Evolutionary conservation across 2,888 invertebrate genomes (phyloP).

Genomic region (Eristalis pertinax): DNA sequence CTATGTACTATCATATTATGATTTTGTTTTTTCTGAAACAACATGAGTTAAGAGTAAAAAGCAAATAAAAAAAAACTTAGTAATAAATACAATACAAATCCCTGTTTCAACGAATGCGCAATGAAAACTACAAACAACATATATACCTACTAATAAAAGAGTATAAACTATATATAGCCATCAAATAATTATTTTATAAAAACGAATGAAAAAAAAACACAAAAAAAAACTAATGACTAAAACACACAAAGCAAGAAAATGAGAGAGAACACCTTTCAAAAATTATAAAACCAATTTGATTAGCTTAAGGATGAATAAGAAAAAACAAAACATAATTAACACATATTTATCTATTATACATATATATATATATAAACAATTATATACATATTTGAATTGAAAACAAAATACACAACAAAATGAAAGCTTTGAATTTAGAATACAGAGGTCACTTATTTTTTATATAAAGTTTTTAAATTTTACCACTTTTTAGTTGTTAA

Average conservation of each 20-base stretch:
- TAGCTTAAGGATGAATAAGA: constrained; percentile 37
- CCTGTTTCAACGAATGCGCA: constrained; percentile 73
- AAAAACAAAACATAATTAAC: constrained; percentile 35
- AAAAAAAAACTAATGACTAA: constrained; percentile 34
- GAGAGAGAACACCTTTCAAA: constrained; percentile 42
- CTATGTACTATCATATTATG: constrained; percentile 62
- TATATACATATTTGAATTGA: constrained; percentile 62
- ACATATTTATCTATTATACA: constrained; percentile 54
- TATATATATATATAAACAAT: constrained; percentile 45
- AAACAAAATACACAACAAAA: constrained; percentile 49
- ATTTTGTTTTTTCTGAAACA: constrained; percentile 29
- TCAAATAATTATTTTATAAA: constrained; percentile 61
- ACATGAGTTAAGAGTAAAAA: constrained; percentile 6
- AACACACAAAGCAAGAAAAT: constrained; percentile 56
- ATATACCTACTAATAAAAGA: constrained; percentile 68
- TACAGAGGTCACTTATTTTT: constrained; percentile 71
- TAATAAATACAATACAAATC: constrained; percentile 67
- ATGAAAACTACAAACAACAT: constrained; percentile 72
- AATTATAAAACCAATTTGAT: constrained; percentile 61
- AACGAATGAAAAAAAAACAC: constrained; percentile 19
- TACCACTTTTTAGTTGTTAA: constrained; percentile 21
- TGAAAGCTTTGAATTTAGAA: constrained; percentile 69
- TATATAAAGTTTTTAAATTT: constrained; percentile 64
- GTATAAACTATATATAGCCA: constrained; percentile 65
- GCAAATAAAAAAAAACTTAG: constrained; percentile 15